Evolutionary conservation across 1,140 invertebrate genomes (phyloP).

Genomic region (Geopemphigus sp.): DNA sequence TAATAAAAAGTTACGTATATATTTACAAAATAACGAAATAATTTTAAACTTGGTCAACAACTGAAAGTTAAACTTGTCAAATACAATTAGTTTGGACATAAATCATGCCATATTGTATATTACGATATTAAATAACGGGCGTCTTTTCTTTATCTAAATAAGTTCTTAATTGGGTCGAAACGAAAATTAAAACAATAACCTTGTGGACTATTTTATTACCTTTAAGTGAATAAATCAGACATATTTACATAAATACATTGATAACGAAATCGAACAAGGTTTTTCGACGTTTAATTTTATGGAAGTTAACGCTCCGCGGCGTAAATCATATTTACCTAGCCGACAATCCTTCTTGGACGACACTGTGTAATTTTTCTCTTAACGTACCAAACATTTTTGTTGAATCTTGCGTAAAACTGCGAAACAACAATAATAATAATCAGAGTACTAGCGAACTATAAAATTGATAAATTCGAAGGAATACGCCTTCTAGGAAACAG

Average conservation of each 20-base stretch:
- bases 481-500: background rate
- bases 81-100: too few relatives aligned
- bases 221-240: background rate
- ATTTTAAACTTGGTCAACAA: background rate
- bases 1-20: background rate
- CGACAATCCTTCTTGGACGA: conserved; percentile 50
- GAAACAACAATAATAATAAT: background rate
- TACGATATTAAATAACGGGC: too few relatives aligned
- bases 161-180: background rate
- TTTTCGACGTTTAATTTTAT: background rate
- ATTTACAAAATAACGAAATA: too few relatives aligned
- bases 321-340: conserved; percentile 47
- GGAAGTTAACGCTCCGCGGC: background rate
- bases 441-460: too few relatives aligned
- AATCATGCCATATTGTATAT: too few relatives aligned
- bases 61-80: too few relatives aligned
- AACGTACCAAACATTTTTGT: conserved; percentile 29
- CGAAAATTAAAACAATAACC: background rate
- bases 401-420: background rate
- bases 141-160: too few relatives aligned
- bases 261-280: background rate
- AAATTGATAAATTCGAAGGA: too few relatives aligned
- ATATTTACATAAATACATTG: background rate
- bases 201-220: background rate
- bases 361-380: conserved; percentile 33